A percentile compares a stretch with the other conserved stretches of the same genome.
These are phyloP conservation scores for Eutrigla gurnardus DNA, from an alignment of 2,797 vertebrate genomes.

Conservation along the genomic window DNA sequence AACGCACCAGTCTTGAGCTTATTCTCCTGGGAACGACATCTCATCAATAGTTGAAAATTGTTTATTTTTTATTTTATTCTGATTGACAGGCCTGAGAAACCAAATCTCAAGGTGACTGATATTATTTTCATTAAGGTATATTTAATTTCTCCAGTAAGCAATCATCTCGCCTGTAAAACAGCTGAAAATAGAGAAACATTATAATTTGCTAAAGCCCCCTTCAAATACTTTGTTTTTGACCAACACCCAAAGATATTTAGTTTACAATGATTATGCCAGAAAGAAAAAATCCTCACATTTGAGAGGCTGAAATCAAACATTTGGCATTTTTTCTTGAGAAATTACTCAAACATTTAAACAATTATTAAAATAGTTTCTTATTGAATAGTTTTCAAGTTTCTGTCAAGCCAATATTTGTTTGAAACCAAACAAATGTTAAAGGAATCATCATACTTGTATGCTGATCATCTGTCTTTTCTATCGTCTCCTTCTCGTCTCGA, in stretches of 20 bases:
- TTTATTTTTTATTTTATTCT: neutral
- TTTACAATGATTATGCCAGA: neutral
- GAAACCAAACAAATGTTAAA: neutral
- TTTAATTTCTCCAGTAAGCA: neutral
- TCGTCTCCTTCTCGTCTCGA: constrained; percentile 19
- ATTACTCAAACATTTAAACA: neutral
- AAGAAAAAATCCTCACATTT: neutral
- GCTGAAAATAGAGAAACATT: neutral
- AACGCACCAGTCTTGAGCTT: constrained; percentile 1
- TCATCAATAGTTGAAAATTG: neutral
- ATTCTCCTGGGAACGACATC: neutral
- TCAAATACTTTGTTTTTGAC: neutral
- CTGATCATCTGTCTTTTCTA: neutral
- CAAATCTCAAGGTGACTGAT: neutral
- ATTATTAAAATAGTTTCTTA: neutral
- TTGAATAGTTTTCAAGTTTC: too few relatives aligned
- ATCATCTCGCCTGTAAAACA: neutral
- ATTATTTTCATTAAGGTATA: neutral
- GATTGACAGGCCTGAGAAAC: neutral
- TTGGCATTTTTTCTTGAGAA: too few relatives aligned
- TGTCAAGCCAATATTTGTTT: too few relatives aligned
- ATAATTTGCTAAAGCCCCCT: neutral
- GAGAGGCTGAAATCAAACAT: too few relatives aligned
- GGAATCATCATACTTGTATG: neutral
- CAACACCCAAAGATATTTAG: neutral